Evolutionary conservation across 92 coral and sea anemone genomes (phyloP).

Genomic region (Palythoa caribaeorum): DNA sequence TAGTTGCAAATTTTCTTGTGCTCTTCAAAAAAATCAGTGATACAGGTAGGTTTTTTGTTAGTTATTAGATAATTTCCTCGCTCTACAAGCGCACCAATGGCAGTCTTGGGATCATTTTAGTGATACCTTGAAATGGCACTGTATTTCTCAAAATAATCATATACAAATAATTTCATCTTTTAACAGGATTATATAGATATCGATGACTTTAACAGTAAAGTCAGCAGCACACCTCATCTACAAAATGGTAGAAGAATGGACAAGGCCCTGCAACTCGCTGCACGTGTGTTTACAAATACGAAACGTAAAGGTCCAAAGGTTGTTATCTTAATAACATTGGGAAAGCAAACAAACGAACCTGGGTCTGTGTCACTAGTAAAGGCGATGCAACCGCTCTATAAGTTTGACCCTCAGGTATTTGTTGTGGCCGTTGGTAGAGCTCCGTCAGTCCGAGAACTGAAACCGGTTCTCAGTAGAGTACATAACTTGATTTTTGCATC

Average conservation of each 20-base stretch:
- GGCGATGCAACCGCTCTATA: background rate
- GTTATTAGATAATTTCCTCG: too few relatives aligned
- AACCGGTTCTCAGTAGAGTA: constrained; percentile 9
- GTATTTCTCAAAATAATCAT: too few relatives aligned
- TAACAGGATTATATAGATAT: constrained; percentile 33
- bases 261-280: constrained; percentile 67
- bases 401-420: constrained; percentile 22
- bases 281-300: background rate
- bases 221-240: constrained; percentile 28
- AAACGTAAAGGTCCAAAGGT: constrained; percentile 27
- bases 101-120: background rate
- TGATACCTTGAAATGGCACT: background rate
- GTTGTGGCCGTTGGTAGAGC: constrained; percentile 34
- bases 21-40: too few relatives aligned
- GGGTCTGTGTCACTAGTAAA: constrained; percentile 3
- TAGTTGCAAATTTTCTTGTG: too few relatives aligned
- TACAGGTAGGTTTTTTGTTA: too few relatives aligned
- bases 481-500: constrained; percentile 30
- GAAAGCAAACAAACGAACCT: constrained; percentile 27
- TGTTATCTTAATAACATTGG: constrained; percentile 26
- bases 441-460: background rate
- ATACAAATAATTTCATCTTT: background rate
- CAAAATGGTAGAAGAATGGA: constrained; percentile 72
- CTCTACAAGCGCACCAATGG: too few relatives aligned
- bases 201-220: constrained; percentile 24